Conservation (phyloP, 1,140 invertebrate species). For the Notospermus geniculatus region DNA sequence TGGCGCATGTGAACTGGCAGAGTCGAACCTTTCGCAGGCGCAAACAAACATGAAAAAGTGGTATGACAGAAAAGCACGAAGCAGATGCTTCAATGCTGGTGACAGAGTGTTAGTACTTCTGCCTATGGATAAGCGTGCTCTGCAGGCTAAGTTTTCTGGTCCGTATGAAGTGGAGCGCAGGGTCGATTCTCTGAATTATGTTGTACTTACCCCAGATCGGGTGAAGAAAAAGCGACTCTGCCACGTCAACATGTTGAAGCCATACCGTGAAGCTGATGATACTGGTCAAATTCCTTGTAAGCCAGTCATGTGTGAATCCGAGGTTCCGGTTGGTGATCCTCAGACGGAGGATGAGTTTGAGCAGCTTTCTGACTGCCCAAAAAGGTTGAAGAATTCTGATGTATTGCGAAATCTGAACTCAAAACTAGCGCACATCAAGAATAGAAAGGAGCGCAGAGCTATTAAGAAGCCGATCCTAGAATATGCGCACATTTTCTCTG, state of each 20-base stretch:
- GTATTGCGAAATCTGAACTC: no score
- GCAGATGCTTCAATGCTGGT: neutral
- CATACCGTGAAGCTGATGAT: no score
- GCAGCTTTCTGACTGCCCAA: no score
- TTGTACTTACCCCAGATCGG: slow-evolving; percentile 7
- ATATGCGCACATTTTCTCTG: neutral
- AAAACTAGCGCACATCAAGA: no score
- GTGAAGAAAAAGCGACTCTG: neutral
- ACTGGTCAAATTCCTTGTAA: no score
- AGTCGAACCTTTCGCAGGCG: neutral
- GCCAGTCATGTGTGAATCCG: no score
- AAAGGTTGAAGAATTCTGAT: no score
- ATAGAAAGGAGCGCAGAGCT: neutral
- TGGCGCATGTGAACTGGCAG: slow-evolving; percentile 3
- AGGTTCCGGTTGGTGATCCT: no score
- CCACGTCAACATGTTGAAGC: slow-evolving; percentile 9
- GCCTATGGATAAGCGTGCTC: neutral
- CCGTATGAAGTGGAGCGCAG: neutral
- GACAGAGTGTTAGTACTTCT: neutral
- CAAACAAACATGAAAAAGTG: slow-evolving; percentile 10
- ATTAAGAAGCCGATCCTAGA: neutral
- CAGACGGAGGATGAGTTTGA: no score
- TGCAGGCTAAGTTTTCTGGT: no score
- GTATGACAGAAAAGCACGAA: neutral
- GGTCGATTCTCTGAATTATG: neutral